Evolutionary conservation across 2,797 vertebrate species (phyloP).

Genomic region (Syndactyla subalaris): DNA sequence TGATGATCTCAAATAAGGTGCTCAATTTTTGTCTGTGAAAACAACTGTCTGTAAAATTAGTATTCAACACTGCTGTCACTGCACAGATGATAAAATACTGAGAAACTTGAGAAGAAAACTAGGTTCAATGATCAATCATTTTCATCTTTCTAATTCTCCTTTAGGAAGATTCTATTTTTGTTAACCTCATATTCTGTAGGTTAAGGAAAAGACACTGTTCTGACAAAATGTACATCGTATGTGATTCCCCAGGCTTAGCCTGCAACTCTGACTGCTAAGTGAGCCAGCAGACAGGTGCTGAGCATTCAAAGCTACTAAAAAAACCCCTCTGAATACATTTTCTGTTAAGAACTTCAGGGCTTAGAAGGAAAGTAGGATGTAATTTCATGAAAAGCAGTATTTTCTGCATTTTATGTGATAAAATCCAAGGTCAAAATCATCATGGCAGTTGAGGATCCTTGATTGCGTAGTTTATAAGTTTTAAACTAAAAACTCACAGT

Average conservation of each 20-base stretch:
- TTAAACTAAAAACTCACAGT: neutral
- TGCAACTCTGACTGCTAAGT: neutral
- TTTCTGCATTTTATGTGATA: neutral
- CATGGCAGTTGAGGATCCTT: neutral
- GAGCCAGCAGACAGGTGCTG: neutral
- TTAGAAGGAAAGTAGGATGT: neutral
- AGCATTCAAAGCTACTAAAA: neutral
- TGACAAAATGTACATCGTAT: neutral
- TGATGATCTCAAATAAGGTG: neutral
- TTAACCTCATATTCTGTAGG: neutral
- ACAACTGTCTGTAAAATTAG: neutral
- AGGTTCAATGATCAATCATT: neutral
- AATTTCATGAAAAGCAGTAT: conserved; percentile 11
- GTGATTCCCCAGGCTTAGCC: neutral
- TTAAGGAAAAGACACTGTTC: neutral
- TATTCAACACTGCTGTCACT: neutral
- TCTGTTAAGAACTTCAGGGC: neutral
- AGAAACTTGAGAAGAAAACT: neutral
- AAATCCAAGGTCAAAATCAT: conserved; percentile 10
- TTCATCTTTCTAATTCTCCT: neutral
- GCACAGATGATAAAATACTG: neutral
- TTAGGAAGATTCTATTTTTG: conserved; percentile 3
- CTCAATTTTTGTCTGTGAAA: neutral
- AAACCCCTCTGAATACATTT: neutral
- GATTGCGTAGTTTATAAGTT: neutral